Evolutionary conservation across 2,797 vertebrate species (phyloP).

Genomic region (Psittacula derbiana): DNA sequence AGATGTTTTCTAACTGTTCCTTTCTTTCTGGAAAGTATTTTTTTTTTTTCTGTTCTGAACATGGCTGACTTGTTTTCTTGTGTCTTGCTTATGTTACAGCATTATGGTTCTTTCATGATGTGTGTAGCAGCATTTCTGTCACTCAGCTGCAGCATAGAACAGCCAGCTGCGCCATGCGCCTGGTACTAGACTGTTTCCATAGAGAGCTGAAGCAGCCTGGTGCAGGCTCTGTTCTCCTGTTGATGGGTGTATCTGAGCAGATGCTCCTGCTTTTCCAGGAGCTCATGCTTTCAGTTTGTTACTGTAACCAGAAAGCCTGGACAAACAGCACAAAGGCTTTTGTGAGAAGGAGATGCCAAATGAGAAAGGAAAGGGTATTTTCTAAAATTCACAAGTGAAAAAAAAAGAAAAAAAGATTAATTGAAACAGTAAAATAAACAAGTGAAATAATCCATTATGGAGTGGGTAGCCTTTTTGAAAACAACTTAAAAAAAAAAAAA

Average conservation of each 20-base stretch:
- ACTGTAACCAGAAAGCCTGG: background rate
- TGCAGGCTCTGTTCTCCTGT: background rate
- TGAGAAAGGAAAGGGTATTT: background rate
- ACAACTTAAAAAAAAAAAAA: background rate
- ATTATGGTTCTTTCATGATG: background rate
- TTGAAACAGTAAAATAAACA: background rate
- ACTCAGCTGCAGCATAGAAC: background rate
- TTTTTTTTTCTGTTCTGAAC: background rate
- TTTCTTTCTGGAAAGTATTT: background rate
- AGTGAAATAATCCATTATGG: background rate
- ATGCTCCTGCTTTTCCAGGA: background rate
- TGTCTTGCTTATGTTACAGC: fast-evolving
- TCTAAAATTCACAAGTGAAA: background rate
- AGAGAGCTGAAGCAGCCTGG: background rate
- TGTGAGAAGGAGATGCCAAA: background rate
- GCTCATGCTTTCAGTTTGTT: fast-evolving
- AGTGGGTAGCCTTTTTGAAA: background rate
- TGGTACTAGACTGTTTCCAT: background rate
- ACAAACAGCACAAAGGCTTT: background rate
- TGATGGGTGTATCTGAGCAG: background rate
- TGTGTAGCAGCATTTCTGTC: background rate
- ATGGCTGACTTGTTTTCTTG: background rate
- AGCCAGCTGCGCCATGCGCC: background rate
- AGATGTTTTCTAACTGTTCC: background rate
- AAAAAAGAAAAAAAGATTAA: background rate